These are phyloP conservation scores for Macaria notata DNA, from an alignment of 2,888 invertebrate genomes.

Conservation along the genomic window DNA sequence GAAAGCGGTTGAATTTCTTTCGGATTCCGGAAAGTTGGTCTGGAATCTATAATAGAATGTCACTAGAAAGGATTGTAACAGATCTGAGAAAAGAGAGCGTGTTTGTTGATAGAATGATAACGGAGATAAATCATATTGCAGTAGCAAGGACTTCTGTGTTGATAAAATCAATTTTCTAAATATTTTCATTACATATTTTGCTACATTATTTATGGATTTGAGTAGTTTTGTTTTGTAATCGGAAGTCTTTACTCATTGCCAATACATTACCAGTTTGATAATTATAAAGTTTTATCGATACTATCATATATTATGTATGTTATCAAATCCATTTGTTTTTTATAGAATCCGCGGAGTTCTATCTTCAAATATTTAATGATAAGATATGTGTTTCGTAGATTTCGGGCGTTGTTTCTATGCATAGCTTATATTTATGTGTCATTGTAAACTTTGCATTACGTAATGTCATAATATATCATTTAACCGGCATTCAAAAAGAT, in stretches of 20 bases:
- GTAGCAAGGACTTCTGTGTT: conserved; percentile 19
- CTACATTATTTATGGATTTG: too few relatives aligned
- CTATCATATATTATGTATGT: too few relatives aligned
- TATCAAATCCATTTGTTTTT: too few relatives aligned
- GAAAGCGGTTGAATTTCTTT: conserved; percentile 48
- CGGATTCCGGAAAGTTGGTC: conserved; percentile 34
- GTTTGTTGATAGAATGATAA: conserved; percentile 25
- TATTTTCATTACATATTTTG: not conserved
- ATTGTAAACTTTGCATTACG: too few relatives aligned
- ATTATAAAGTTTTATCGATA: too few relatives aligned
- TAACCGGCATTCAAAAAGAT: too few relatives aligned
- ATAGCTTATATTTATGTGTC: too few relatives aligned
- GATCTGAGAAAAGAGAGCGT: conserved; percentile 20
- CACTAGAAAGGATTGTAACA: conserved; percentile 19
- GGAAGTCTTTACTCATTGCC: too few relatives aligned
- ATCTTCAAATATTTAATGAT: not conserved
- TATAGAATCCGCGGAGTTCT: too few relatives aligned
- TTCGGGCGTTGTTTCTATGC: conserved; percentile 1
- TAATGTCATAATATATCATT: too few relatives aligned
- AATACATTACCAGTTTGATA: too few relatives aligned
- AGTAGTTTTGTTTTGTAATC: too few relatives aligned
- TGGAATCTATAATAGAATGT: conserved; percentile 6
- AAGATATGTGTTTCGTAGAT: conserved; percentile 3
- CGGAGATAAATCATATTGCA: conserved; percentile 26
- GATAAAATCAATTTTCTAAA: conserved; percentile 4